A percentile compares a stretch with the other conserved stretches of the same genome.
Evolutionary conservation across 2,113 vertebrate species (phyloP).

Genomic region (Pipra filicauda): DNA sequence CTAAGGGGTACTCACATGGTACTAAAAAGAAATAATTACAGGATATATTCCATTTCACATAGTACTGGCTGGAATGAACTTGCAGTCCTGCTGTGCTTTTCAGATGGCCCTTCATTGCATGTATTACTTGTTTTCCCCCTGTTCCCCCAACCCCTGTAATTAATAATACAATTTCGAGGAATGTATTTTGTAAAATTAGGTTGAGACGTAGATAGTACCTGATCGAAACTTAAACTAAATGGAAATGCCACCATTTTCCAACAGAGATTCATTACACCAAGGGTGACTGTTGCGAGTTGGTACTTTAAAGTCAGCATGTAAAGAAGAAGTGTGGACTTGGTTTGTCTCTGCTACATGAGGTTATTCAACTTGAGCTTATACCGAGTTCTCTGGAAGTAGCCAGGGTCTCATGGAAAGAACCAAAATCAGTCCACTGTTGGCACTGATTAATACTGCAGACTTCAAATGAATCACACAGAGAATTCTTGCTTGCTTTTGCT

Average conservation of each 20-base stretch:
- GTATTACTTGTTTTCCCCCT: not conserved
- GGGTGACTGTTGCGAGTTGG: not conserved
- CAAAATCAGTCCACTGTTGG: not conserved
- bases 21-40: not conserved
- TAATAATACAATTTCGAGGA: not conserved
- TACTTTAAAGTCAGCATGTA: not conserved
- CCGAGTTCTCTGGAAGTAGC: not conserved
- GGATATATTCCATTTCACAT: not conserved
- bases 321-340: not conserved
- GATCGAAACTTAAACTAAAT: not conserved
- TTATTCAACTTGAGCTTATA: not conserved
- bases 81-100: not conserved
- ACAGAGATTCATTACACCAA: fast-evolving
- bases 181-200: not conserved
- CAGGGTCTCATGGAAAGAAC: not conserved
- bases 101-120: not conserved
- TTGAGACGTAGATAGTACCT: not conserved
- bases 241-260: not conserved
- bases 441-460: not conserved
- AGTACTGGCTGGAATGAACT: not conserved
- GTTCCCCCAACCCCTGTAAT: not conserved
- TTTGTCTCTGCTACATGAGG: not conserved
- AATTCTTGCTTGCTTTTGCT: not conserved
- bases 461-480: not conserved
- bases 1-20: not conserved